Base-by-base conservation (phyloP, 2,113 vertebrate species). In the Melanerpes formicivorus region DNA sequence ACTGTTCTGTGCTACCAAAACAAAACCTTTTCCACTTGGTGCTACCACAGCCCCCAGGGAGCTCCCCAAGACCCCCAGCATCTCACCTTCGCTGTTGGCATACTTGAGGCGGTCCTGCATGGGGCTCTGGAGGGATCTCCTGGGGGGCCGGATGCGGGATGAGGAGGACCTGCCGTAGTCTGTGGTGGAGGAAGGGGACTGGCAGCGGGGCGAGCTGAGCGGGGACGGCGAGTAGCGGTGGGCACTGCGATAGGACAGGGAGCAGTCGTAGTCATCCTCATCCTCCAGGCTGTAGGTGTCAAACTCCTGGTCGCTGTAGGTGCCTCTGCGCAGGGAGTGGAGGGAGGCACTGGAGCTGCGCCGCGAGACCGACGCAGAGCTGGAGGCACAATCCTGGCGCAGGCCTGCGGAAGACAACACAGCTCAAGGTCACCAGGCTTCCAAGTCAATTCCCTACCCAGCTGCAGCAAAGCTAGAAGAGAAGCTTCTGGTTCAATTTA, bases 281-380 rank as follows among this genome's bases (percentile, higher is more conserved):
- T 99, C 98, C 93, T 99, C 98, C 44, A 98, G 96, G 94, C 98
- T 98, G 97, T 98, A 98, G 0, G 97, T 98, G 93, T 99, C 98
- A 16, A 99, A 98, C 81, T 99, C 98, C 94, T 99, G 99, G 95
- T 99, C 98, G 4, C 99, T 99, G 98, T 98, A 99, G n/a, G 98
- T 98, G 25, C 98, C 98, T 9, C 98, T 97, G 9, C 98, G 98
- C 91, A 99, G 97, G 1, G 98, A 99, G 93, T 99, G 98, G 54
- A 99, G 95, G 12, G 98, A 99, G 27, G 98, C 97, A 1, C 98
- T 98, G 87, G 98, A 99, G 85, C 98, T 99, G 88, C 98, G 98
- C 1, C 98, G 98, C 0, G 98, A 99, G 9, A 97, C 98, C 0
- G 98, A 98, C 0, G 98, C 98, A 0, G 98, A 99, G 94, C 98